phyloP scores from a whole-genome alignment of 2,113 vertebrate genomes.

The Parotia lawesii region DNA sequence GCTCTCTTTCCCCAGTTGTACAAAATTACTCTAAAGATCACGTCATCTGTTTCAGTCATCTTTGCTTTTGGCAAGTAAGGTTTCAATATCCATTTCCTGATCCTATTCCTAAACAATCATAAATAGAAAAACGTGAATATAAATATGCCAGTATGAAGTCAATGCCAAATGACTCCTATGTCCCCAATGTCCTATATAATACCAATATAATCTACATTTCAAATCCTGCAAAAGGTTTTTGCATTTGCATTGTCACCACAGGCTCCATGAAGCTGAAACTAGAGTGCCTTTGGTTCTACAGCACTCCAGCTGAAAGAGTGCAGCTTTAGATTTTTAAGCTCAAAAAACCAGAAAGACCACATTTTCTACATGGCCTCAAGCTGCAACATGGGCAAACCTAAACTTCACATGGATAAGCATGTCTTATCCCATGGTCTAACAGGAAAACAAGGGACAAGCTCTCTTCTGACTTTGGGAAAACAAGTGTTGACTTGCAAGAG shows the following conservation, averaged over 20 bases:
- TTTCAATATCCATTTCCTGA: conserved; percentile 24
- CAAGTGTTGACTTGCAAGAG: not conserved
- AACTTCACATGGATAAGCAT: not conserved
- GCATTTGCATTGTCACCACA: not conserved
- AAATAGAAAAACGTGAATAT: conserved; percentile 32
- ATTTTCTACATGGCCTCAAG: not conserved
- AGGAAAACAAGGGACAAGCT: not conserved
- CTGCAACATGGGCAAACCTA: not conserved
- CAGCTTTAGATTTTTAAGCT: not conserved
- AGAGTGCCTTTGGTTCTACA: not conserved
- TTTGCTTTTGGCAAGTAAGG: conserved; percentile 37
- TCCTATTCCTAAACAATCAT: conserved; percentile 32
- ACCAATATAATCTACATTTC: not conserved
- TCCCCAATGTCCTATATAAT: conserved; percentile 20
- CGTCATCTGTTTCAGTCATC: conserved; percentile 3
- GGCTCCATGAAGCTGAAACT: not conserved
- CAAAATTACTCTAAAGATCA: conserved; percentile 16
- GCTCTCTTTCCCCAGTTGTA: not conserved
- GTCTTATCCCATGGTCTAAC: not conserved
- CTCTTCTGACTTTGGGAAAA: not conserved
- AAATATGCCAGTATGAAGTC: conserved; percentile 16
- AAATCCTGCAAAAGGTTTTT: not conserved
- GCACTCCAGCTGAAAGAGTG: accelerated
- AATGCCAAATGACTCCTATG: conserved; percentile 24
- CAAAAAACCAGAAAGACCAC: not conserved